These are phyloP conservation scores for Anguilla anguilla DNA, from an alignment of 2,797 vertebrate genomes.

Conservation along the genomic window DNA sequence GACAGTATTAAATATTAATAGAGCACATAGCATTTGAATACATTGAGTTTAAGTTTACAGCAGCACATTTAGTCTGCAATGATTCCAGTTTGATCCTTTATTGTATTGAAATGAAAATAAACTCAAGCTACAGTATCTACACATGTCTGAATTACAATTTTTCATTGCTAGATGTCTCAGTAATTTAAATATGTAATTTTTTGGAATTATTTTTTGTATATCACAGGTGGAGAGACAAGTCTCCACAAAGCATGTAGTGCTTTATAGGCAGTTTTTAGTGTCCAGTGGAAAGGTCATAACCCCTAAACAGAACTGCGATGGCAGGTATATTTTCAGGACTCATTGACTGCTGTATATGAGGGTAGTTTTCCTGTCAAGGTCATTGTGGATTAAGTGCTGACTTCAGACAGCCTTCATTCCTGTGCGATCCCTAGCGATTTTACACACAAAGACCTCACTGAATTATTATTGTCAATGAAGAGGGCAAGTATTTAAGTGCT, in stretches of 20 bases:
- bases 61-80: slow-evolving; percentile 34
- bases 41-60: slow-evolving; percentile 32
- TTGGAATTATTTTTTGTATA: not conserved
- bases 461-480: not conserved
- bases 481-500: not conserved
- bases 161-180: not conserved
- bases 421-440: not conserved
- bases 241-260: not conserved
- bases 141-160: not conserved
- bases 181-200: not conserved
- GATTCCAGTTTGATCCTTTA: slow-evolving; percentile 33
- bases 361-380: slow-evolving; percentile 66
- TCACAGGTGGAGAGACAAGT: slow-evolving; percentile 55
- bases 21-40: slow-evolving; percentile 34
- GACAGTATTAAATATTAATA: slow-evolving; percentile 64
- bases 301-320: slow-evolving; percentile 59
- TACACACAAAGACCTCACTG: not conserved
- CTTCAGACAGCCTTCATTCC: not conserved
- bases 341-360: slow-evolving; percentile 67
- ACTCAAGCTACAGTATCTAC: not conserved
- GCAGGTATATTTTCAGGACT: slow-evolving; percentile 69
- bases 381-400: slow-evolving; percentile 50
- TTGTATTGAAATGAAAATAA: slow-evolving; percentile 8
- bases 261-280: slow-evolving; percentile 40
- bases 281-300: slow-evolving; percentile 58